Conservation (phyloP, 2,797 vertebrate species). For the Lerista edwardsae region DNA sequence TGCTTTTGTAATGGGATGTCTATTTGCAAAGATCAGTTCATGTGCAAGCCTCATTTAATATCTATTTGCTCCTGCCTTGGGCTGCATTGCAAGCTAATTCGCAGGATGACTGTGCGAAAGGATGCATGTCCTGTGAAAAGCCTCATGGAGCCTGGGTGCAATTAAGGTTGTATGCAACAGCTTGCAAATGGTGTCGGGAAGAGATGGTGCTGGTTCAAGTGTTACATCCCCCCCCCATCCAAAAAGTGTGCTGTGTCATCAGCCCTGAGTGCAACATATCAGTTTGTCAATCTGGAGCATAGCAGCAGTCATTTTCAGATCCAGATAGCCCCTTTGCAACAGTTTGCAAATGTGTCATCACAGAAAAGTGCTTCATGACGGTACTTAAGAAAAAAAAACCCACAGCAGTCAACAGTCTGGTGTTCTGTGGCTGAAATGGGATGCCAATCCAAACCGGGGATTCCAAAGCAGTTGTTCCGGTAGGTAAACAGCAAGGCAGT, state of each 20-base stretch:
- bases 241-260: conserved; percentile 1
- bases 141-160: conserved; percentile 3
- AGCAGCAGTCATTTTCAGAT: background rate
- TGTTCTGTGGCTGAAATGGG: background rate
- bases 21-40: conserved; percentile 34
- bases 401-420: background rate
- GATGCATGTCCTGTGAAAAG: conserved; percentile 4
- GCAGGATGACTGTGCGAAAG: conserved; percentile 4
- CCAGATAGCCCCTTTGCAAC: conserved; percentile 6
- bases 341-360: background rate
- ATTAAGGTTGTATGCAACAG: conserved; percentile 19
- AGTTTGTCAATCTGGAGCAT: background rate
- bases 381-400: background rate
- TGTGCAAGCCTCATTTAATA: conserved; percentile 30
- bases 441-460: conserved; percentile 6
- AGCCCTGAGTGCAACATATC: background rate
- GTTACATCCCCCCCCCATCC: background rate
- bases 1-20: conserved; percentile 35
- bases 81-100: conserved; percentile 26
- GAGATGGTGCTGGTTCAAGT: conserved; percentile 17
- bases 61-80: conserved; percentile 12
- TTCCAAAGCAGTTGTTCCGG: conserved; percentile 15
- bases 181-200: conserved; percentile 26
- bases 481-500: background rate
- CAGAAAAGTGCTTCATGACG: background rate